These are phyloP conservation scores for Andinoacara biseriatus DNA, from an alignment of 2,113 vertebrate genomes.

Conservation along the genomic window DNA sequence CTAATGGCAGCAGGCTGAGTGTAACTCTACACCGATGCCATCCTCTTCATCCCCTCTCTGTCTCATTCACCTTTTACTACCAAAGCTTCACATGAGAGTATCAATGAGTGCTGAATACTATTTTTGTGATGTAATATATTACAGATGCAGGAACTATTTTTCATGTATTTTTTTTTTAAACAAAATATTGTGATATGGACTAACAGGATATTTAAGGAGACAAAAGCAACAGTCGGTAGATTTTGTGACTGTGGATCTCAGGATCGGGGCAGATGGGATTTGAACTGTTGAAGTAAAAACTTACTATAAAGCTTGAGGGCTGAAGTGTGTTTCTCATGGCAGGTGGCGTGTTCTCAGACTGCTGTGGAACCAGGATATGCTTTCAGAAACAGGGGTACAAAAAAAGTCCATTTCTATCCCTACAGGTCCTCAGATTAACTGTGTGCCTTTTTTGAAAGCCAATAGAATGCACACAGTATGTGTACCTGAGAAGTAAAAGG, in stretches of 20 bases:
- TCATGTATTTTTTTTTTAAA: neutral
- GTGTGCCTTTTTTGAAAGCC: neutral
- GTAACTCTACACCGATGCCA: slow-evolving; percentile 53
- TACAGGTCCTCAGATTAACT: neutral
- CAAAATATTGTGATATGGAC: neutral
- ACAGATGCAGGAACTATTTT: neutral
- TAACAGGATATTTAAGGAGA: neutral
- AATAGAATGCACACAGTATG: neutral
- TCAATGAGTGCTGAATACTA: neutral
- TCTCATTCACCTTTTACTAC: slow-evolving; percentile 42
- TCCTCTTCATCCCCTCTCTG: slow-evolving; percentile 17
- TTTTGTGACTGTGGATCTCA: neutral
- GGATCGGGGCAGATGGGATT: neutral
- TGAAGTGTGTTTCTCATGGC: neutral
- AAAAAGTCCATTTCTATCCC: neutral
- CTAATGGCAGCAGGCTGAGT: slow-evolving; percentile 47
- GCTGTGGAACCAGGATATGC: neutral
- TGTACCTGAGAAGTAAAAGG: neutral
- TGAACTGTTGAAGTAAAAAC: neutral
- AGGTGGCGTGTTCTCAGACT: neutral
- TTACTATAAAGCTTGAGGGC: neutral
- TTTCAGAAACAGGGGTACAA: neutral
- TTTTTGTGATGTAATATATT: slow-evolving; percentile 7
- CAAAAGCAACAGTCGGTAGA: neutral
- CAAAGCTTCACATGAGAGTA: slow-evolving; percentile 5